Evolutionary conservation across 2,888 invertebrate genomes (phyloP), one percentile per base, ranked within the genome.

Genomic region (Cacoxenus indagator): DNA sequence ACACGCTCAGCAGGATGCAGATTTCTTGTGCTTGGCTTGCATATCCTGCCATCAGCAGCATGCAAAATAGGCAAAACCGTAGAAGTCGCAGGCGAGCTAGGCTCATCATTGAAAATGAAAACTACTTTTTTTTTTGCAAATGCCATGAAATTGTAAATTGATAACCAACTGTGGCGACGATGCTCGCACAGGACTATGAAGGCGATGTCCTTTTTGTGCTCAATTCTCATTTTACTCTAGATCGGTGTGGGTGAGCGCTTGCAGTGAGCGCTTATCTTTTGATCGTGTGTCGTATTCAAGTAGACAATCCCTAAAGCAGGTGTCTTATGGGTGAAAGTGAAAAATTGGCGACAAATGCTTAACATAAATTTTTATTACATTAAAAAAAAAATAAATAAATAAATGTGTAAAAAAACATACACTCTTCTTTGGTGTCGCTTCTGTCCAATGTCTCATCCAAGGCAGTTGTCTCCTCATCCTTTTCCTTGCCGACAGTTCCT

Each of bases 1-100:
- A 84, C 84, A 84, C 79, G 82, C 84, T 76, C 82, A 64, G 76
- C 76, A 75, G 78, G 80, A 70, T 67, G 74, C 74, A 66, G 3
- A 54, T 72, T 64, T 74, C 9, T 17, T 51, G 22, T 22, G n/a
- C 5, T 19, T 19, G 19, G 17, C 19, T 69, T 69, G 54, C 70
- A 73, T 71, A 79, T 65, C 70, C 70, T 64, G 71, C 59, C 67
- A 29, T 26, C 66, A 64, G 67, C 69, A 69, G 69, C 66, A 70
- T 66, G 75, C 66, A 43, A 65, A 75, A 24, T 67, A 67, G 75
- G 65, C 70, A 71, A 71, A 73, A 69, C 70, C 69, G 46, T 17
- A 46, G n/a, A 45, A 29, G 11, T n/a, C 29, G 54, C 45, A 43
- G 62, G 45, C 22, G 22, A 9, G 31, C 31, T 11, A 29, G 4